phyloP scores from a whole-genome alignment of 2,888 invertebrate species.

The Cerceris rybyensis region DNA sequence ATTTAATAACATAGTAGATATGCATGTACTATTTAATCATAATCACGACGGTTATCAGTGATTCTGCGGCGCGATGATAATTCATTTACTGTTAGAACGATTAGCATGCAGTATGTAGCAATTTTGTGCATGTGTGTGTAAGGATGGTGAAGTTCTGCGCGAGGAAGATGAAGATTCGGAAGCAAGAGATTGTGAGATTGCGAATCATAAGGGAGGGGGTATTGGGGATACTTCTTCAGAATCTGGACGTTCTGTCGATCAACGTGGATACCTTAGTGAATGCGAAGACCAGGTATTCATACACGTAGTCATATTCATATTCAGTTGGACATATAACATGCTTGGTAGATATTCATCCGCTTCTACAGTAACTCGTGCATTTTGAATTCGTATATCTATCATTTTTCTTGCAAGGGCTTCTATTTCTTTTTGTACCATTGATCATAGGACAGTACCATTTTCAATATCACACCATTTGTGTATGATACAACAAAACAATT shows the following conservation, averaged over 20 bases:
- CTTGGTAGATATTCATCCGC: constrained; percentile 13
- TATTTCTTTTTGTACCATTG: background rate
- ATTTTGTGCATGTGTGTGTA: constrained; percentile 80
- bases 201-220: constrained; percentile 74
- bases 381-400: background rate
- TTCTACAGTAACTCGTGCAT: background rate
- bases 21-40: constrained; percentile 17
- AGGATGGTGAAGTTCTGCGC: constrained; percentile 81
- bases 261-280: constrained; percentile 77
- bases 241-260: constrained; percentile 76
- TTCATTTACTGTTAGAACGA: constrained; percentile 56
- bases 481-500: background rate
- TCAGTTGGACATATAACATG: constrained; percentile 26
- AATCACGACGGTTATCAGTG: constrained; percentile 10
- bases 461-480: too few species aligned
- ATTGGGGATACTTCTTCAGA: constrained; percentile 75
- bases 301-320: constrained; percentile 47
- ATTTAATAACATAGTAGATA: constrained; percentile 23
- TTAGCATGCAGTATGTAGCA: constrained; percentile 78
- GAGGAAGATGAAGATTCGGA: constrained; percentile 82
- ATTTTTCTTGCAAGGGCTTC: background rate
- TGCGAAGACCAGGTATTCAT: constrained; percentile 79
- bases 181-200: constrained; percentile 77
- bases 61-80: constrained; percentile 27
- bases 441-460: too few species aligned